phyloP scores from a whole-genome alignment of 2,113 vertebrate species.

The Cariama cristata region DNA sequence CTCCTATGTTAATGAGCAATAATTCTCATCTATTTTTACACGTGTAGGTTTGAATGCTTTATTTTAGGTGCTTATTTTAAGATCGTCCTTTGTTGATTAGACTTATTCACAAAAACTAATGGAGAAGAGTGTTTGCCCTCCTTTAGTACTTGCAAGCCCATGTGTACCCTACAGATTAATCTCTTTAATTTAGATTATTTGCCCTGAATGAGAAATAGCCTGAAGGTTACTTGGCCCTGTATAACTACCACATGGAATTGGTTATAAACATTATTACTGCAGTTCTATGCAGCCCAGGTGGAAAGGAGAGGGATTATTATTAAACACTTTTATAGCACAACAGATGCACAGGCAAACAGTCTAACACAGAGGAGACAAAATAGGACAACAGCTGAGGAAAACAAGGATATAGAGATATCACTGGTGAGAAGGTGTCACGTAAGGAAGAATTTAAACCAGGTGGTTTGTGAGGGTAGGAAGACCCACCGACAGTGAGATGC shows the following conservation, averaged over 20 bases:
- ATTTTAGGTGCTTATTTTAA: neutral
- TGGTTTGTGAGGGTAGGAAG: neutral
- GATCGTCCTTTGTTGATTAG: neutral
- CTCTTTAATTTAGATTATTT: constrained; percentile 53
- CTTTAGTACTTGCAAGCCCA: neutral
- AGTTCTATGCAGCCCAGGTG: constrained; percentile 17
- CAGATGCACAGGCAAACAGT: neutral
- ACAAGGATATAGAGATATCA: neutral
- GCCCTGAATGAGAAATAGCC: constrained; percentile 15
- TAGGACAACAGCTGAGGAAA: neutral
- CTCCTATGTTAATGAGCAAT: neutral
- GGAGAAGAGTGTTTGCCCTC: constrained; percentile 4
- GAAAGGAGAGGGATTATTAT: constrained; percentile 32
- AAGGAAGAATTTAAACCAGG: neutral
- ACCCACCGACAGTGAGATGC: neutral
- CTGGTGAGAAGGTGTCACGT: neutral
- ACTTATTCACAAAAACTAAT: constrained; percentile 18
- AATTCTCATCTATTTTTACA: neutral
- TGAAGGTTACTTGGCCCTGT: constrained; percentile 9
- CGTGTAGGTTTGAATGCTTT: neutral
- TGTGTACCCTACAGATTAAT: constrained; percentile 44
- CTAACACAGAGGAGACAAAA: neutral
- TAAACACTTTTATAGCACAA: constrained; percentile 32
- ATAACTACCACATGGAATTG: neutral
- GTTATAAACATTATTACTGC: constrained; percentile 26